Base-by-base conservation (phyloP, 2,113 vertebrate genomes). In the Dolichotis patagonum region DNA sequence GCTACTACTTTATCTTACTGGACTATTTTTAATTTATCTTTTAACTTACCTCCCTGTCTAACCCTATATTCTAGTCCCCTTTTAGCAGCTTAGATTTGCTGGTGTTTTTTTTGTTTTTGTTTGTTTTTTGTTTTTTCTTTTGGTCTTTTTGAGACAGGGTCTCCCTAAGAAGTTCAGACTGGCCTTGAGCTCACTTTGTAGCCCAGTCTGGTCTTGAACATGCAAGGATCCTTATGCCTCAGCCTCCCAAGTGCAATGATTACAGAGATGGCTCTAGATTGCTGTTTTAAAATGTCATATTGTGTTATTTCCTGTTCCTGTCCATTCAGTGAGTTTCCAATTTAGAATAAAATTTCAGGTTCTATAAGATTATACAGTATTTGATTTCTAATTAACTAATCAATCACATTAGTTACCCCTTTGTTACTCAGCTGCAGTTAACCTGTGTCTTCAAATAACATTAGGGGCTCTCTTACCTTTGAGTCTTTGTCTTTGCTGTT, bases 331-430 rank as follows among this genome's bases (percentile, higher is more conserved):
- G 75, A 10, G 46, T 46, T 87, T 49, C 14, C 56, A 75, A 52
- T 26, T 60, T 87, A 73, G 63, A 92, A 43, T 92, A 96, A 91
- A 60, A 75, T 43, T 38, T 3, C 7, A 86, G 11, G 24, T 80
- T 35, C 67, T 6, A 3, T 54, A 38, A 58, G 0, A 38, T 90
- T 43, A 30, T 73, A 75, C 10, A 56, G 26, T 94, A 86, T 82
- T 90, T 96, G 58, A 9, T 84, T 86, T 73, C 63, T 86, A 49
- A 54, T 83, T 90, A 85, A 62, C 62, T 75, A 49, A 91, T 88
- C 67, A 84, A 0, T 52, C 35, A 30, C 14, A 82, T 67, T 3
- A 19, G 24, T 85, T 17, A 80, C 28, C 9, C n/a, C 43, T 90
- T 85, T 85, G 87, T 78, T 90, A 73, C 80, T 80, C 7, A 88